phyloP scores from a whole-genome alignment of 64 coral and sea anemone species.

The Exaiptasia diaphana region DNA sequence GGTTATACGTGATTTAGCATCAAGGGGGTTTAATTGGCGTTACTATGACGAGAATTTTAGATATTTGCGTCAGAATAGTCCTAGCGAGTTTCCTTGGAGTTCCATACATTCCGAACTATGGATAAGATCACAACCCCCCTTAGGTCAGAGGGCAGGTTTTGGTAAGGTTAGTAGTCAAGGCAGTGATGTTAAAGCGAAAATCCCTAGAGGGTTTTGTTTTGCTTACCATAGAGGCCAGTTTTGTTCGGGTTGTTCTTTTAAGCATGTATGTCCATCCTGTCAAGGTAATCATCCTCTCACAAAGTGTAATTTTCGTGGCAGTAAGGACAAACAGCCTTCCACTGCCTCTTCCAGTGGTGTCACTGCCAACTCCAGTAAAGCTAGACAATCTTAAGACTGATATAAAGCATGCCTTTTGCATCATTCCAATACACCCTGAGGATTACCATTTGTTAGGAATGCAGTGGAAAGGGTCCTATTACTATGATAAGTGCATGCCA shows the following conservation, averaged over 20 bases:
- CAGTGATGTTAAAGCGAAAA: neutral
- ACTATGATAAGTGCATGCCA: neutral
- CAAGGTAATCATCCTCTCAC: neutral
- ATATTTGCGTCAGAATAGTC: neutral
- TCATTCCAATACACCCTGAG: neutral
- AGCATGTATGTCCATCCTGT: neutral
- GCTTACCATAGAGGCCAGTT: neutral
- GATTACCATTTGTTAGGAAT: neutral
- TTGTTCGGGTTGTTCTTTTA: neutral
- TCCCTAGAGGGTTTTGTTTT: slow-evolving; percentile 4
- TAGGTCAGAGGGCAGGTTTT: neutral
- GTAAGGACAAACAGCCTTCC: neutral
- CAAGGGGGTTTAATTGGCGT: neutral
- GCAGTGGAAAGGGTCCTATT: neutral
- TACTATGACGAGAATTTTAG: neutral
- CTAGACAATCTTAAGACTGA: neutral
- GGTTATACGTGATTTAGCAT: neutral
- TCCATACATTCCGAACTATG: neutral
- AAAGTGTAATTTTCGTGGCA: neutral
- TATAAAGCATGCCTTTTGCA: neutral
- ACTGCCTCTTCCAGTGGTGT: neutral
- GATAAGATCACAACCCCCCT: neutral
- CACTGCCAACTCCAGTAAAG: neutral
- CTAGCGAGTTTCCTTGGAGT: neutral
- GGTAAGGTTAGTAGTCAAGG: neutral